These are phyloP conservation scores for Zaprionus lachaisei DNA, from an alignment of 1,140 invertebrate species.

Conservation along the genomic window DNA sequence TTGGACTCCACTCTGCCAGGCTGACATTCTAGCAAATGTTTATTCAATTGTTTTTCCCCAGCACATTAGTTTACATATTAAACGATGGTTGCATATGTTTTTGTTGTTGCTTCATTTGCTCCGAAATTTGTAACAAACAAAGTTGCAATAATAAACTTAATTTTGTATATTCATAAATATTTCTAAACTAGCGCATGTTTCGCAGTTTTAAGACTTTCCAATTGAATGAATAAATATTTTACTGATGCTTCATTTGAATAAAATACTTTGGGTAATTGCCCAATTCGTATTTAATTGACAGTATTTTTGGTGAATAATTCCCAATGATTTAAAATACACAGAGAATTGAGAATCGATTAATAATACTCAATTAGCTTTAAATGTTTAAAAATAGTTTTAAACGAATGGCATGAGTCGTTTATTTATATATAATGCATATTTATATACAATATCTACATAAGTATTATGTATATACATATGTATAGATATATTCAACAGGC, in stretches of 20 bases:
- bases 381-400: no score
- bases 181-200: background rate
- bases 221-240: background rate
- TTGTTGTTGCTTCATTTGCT: background rate
- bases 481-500: no score
- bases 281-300: background rate
- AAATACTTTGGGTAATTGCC: background rate
- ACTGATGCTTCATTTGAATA: background rate
- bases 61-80: background rate
- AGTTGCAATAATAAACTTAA: background rate
- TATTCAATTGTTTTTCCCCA: slow-evolving; percentile 5
- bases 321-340: background rate
- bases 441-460: no score
- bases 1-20: background rate
- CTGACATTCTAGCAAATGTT: slow-evolving; percentile 11
- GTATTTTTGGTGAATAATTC: background rate
- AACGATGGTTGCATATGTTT: background rate
- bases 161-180: background rate
- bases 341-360: no score
- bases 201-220: background rate
- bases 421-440: no score
- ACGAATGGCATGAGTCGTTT: no score
- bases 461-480: no score
- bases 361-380: no score
- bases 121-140: background rate